phyloP scores from a whole-genome alignment of 1,140 invertebrate species.

The Uloborus diversus region DNA sequence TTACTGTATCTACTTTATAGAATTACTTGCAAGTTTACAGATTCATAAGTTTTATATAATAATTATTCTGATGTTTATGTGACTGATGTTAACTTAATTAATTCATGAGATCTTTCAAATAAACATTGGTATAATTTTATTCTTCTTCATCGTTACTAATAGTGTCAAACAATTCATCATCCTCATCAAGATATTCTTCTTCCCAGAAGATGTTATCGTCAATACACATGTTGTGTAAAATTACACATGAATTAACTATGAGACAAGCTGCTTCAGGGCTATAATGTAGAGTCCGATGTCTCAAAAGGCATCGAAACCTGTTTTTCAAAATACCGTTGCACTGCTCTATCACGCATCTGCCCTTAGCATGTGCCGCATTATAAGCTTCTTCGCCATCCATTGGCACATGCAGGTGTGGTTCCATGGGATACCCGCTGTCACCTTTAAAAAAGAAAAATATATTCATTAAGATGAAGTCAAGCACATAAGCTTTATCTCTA shows the following conservation, averaged over 20 bases:
- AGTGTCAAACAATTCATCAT: background rate
- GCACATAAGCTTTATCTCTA: too few species aligned
- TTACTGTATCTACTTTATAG: too few species aligned
- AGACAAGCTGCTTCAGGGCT: background rate
- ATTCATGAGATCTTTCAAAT: too few species aligned
- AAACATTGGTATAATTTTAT: too few species aligned
- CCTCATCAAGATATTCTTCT: too few species aligned
- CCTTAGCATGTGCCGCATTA: background rate
- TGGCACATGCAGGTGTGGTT: background rate
- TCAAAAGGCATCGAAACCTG: background rate
- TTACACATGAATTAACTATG: background rate
- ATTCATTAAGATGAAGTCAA: background rate
- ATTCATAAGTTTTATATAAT: too few species aligned
- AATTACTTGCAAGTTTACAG: too few species aligned
- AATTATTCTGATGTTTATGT: too few species aligned
- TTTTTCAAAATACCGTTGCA: background rate
- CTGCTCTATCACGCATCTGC: too few species aligned
- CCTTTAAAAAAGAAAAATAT: background rate
- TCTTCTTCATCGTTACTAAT: too few species aligned
- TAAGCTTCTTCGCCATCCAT: background rate
- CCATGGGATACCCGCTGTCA: background rate
- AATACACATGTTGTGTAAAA: background rate
- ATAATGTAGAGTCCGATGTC: background rate
- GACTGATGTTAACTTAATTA: too few species aligned
- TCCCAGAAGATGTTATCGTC: background rate